Evolutionary conservation across 1,140 invertebrate genomes (phyloP), one percentile per base, ranked within the genome.

Genomic region (Rhagoletis zephyria): DNA sequence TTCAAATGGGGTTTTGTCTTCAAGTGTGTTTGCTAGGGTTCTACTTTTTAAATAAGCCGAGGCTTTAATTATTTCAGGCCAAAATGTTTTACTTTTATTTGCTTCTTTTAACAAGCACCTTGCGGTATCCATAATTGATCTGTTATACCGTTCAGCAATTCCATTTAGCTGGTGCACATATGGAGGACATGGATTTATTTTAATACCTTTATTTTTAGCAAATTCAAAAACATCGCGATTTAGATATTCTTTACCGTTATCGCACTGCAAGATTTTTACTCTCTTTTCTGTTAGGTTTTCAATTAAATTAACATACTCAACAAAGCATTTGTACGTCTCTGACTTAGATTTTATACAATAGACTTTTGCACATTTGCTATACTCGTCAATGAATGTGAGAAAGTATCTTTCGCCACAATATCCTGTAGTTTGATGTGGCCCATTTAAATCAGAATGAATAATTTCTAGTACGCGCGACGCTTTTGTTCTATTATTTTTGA

Each of bases 291-390:
- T 63, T 16, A 1, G 4, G 12, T 63, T 63, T 63, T 63, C 12
- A 16, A 9, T 12, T n/a, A 14, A 4, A 63, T 63, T 63, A 4
- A 63, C 61, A 63, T 12, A 63, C 12, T 14, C 4, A 4, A 12
- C 16, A 4, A 63, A 16, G 16, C 7, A 9, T 12, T 63, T 14
- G 12, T 14, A 63, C 12, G 16, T 14, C n/a, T 63, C 12, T 63
- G 12, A 7, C 16, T 63, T 63, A 67, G 30, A 64, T 45, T 87
- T 42, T 30, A 70, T 81, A 88, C 94, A 93, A 61, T 90, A 90
- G 48, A 93, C 87, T 87, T 94, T 93, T 14, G 92, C 90, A 40
- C 89, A 89, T 4, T 93, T 93, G 87, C 93, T 94, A 88, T 93
- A 93, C 87, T 94, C 89, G 3, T 92, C 92, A 4, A 90, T 92